phyloP scores from a whole-genome alignment of 2,888 invertebrate species.

The Theretra japonica region DNA sequence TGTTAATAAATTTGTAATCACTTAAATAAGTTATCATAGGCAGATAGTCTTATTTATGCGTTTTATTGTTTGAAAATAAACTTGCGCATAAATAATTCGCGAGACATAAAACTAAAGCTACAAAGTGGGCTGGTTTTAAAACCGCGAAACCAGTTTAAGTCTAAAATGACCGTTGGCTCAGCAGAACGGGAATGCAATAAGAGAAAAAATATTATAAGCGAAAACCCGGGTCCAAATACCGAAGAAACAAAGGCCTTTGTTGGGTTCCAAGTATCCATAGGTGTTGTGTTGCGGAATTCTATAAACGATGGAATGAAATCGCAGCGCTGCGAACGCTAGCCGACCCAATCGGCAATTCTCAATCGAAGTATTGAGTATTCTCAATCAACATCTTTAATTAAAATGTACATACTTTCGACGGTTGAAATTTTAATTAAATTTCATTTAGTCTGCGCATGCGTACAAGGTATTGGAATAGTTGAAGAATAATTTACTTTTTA shows the following conservation, averaged over 20 bases:
- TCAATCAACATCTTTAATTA: constrained; percentile 43
- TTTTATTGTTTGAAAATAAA: not conserved
- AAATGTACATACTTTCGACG: not conserved
- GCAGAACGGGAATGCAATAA: constrained; percentile 77
- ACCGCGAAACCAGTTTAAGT: constrained; percentile 69
- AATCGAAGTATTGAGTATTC: constrained; percentile 37
- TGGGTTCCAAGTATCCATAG: constrained; percentile 77
- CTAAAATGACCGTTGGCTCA: constrained; percentile 71
- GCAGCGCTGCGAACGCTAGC: constrained; percentile 19
- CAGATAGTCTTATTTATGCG: not conserved
- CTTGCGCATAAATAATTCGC: not conserved
- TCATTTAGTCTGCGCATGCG: not conserved
- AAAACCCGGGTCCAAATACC: constrained; percentile 61
- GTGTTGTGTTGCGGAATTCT: constrained; percentile 78
- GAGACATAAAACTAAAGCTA: constrained; percentile 32
- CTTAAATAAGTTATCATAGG: not conserved
- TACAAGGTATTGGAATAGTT: not conserved
- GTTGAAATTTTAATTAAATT: constrained; percentile 8
- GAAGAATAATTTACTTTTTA: not conserved
- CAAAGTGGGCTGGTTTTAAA: constrained; percentile 53
- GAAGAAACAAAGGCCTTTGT: constrained; percentile 82
- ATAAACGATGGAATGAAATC: constrained; percentile 59
- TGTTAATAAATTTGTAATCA: too few relatives aligned
- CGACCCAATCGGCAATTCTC: constrained; percentile 24
- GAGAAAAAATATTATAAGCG: constrained; percentile 65